A percentile compares a stretch with the other conserved stretches of the same genome.
phyloP scores from a whole-genome alignment of 2,113 vertebrate species.

The Thamnaconus septentrionalis region DNA sequence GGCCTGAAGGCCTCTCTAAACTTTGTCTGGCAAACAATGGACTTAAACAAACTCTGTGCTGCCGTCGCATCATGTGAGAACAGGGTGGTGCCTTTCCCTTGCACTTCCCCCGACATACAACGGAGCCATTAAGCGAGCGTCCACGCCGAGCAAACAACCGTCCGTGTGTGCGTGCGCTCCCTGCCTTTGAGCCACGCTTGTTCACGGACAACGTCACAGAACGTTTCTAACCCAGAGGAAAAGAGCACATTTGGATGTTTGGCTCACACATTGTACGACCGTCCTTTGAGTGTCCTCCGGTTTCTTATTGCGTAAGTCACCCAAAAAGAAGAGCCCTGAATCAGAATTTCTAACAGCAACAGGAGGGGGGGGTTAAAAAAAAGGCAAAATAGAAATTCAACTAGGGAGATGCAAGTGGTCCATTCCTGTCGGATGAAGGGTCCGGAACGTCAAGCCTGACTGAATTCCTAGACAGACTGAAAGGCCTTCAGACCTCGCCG shows the following conservation, averaged over 20 bases:
- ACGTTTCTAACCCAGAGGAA: slow-evolving; percentile 46
- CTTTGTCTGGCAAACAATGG: not conserved
- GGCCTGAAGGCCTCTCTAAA: slow-evolving; percentile 16
- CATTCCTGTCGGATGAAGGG: slow-evolving; percentile 61
- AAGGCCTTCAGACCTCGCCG: slow-evolving; percentile 51
- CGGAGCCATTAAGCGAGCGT: slow-evolving; percentile 21
- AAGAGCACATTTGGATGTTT: slow-evolving; percentile 60
- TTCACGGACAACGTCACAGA: slow-evolving; percentile 48
- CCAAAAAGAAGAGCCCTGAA: slow-evolving; percentile 17
- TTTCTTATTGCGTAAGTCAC: slow-evolving; percentile 18
- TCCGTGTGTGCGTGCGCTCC: slow-evolving; percentile 32
- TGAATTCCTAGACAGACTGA: slow-evolving; percentile 62
- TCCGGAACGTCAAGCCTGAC: slow-evolving; percentile 58
- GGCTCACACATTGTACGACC: slow-evolving; percentile 43
- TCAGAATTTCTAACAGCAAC: too few species aligned
- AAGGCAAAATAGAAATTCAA: slow-evolving; percentile 18
- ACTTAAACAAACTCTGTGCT: slow-evolving; percentile 1
- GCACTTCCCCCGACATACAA: slow-evolving; percentile 18
- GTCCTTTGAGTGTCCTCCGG: slow-evolving; percentile 61
- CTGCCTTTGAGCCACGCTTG: slow-evolving; percentile 52
- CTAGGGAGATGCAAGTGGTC: slow-evolving; percentile 40
- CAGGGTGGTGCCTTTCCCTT: slow-evolving; percentile 3
- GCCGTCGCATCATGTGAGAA: not conserved
- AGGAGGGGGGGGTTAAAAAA: slow-evolving; percentile 51
- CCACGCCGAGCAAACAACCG: slow-evolving; percentile 42